A percentile compares a stretch with the other conserved stretches of the same genome.
Evolutionary conservation across 1,140 invertebrate genomes (phyloP).

Genomic region (Heliconius hermathena): DNA sequence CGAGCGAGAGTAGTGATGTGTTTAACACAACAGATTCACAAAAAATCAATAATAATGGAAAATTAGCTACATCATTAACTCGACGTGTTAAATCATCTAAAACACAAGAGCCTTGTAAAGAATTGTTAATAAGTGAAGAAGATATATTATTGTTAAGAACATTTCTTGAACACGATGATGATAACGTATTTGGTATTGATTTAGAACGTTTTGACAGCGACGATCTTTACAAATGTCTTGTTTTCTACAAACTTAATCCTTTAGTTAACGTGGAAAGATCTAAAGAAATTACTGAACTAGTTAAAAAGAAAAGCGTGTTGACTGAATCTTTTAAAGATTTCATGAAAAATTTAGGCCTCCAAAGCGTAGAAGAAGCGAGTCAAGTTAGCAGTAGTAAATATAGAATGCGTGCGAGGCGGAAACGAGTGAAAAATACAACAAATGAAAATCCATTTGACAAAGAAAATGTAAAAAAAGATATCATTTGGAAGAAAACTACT

Average conservation of each 20-base stretch:
- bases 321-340: slow-evolving; percentile 41
- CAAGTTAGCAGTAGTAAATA: slow-evolving; percentile 1
- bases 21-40: slow-evolving; percentile 9
- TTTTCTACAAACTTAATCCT: slow-evolving; percentile 61
- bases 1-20: background rate
- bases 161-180: slow-evolving; percentile 37
- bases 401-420: background rate
- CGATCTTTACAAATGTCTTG: slow-evolving; percentile 46
- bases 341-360: slow-evolving; percentile 48
- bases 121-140: slow-evolving; percentile 50
- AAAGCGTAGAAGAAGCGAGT: slow-evolving; percentile 25
- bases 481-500: background rate
- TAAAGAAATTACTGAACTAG: slow-evolving; percentile 33
- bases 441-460: slow-evolving; percentile 19
- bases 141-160: slow-evolving; percentile 47
- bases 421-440: background rate
- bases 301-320: slow-evolving; percentile 11
- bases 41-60: background rate
- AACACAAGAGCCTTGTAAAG: slow-evolving; percentile 12
- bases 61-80: background rate
- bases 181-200: slow-evolving; percentile 29
- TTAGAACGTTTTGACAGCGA: slow-evolving; percentile 46
- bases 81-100: background rate
- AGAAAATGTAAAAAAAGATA: background rate
- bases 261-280: slow-evolving; percentile 47